These are phyloP conservation scores for Epistrophe eligans DNA, from an alignment of 2,888 invertebrate species.

Conservation along the genomic window DNA sequence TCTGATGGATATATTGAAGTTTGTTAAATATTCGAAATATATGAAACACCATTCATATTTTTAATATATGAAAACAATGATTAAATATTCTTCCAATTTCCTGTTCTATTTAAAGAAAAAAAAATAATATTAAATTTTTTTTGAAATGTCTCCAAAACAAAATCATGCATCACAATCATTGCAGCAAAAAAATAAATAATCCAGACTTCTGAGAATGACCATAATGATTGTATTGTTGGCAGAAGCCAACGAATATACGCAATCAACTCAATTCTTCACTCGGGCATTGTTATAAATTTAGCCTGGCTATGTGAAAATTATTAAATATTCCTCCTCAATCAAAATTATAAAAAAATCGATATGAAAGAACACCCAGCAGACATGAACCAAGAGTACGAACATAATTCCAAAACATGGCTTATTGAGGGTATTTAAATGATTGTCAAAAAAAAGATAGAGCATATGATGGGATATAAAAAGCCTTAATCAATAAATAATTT, in stretches of 20 bases:
- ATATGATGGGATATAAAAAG: neutral
- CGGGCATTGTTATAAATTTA: neutral
- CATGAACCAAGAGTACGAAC: neutral
- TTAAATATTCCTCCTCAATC: too few species aligned
- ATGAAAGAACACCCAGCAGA: neutral
- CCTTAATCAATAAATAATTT: conserved; percentile 51
- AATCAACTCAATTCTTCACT: neutral
- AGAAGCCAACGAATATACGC: neutral
- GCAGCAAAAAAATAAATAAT: too few species aligned
- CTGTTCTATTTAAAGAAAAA: too few species aligned
- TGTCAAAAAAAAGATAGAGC: neutral
- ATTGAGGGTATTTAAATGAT: neutral
- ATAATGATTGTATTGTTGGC: neutral
- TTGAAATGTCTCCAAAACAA: too few species aligned
- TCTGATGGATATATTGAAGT: too few species aligned
- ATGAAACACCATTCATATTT: too few species aligned
- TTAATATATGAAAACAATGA: too few species aligned
- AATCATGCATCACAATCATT: neutral
- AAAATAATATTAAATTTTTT: too few species aligned
- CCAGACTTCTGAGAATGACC: neutral
- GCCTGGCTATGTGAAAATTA: neutral
- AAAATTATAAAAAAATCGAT: too few species aligned
- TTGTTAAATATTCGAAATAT: too few species aligned
- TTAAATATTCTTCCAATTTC: too few species aligned
- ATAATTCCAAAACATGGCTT: neutral